These are phyloP conservation scores for Drosophila mimetica DNA, from an alignment of 2,888 invertebrate genomes.

Conservation along the genomic window DNA sequence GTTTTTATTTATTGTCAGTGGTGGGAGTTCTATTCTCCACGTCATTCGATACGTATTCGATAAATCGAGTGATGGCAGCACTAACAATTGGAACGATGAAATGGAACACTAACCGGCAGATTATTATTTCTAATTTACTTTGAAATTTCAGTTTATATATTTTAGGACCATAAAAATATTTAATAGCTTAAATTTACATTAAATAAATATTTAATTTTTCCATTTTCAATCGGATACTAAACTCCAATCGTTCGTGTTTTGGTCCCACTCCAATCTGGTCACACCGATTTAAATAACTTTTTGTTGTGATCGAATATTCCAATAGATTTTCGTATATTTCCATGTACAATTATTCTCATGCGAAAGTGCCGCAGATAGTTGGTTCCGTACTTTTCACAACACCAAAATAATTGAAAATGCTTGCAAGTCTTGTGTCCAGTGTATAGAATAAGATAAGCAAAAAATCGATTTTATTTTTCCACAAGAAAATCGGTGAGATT, in stretches of 20 bases:
- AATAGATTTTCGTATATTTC: slow-evolving; percentile 38
- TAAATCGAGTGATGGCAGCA: background rate
- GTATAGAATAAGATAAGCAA: slow-evolving; percentile 24
- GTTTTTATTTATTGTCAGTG: slow-evolving; percentile 20
- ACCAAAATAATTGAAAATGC: slow-evolving; percentile 26
- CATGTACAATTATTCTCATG: slow-evolving; percentile 28
- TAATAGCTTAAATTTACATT: background rate
- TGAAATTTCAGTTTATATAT: background rate
- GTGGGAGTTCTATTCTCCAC: slow-evolving; percentile 6
- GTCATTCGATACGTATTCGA: slow-evolving; percentile 12
- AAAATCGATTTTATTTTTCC: slow-evolving; percentile 19
- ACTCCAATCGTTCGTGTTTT: background rate
- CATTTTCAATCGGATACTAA: background rate
- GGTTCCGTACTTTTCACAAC: slow-evolving; percentile 8
- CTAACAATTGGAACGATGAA: background rate
- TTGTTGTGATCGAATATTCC: slow-evolving; percentile 33
- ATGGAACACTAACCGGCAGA: background rate
- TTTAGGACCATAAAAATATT: background rate
- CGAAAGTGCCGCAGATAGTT: slow-evolving; percentile 21
- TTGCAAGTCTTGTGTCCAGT: slow-evolving; percentile 25
- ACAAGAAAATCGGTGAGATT: slow-evolving; percentile 4
- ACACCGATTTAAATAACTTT: slow-evolving; percentile 14
- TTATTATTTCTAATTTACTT: background rate
- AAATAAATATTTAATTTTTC: background rate
- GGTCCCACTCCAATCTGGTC: slow-evolving; percentile 5